These are phyloP conservation scores for Cichlasoma orientale DNA, from an alignment of 2,797 vertebrate species.

Conservation along the genomic window DNA sequence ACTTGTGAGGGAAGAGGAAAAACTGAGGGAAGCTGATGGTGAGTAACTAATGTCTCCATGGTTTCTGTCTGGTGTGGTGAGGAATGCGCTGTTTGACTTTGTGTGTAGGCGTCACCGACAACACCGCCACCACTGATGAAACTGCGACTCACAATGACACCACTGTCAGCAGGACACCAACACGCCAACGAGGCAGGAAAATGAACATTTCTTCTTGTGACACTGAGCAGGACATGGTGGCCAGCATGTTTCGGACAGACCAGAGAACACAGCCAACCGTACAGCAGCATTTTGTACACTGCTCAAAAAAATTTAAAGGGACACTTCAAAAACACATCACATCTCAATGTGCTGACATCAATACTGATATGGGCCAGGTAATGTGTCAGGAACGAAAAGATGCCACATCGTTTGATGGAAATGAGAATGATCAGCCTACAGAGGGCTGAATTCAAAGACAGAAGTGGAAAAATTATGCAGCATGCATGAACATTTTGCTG, in stretches of 20 bases:
- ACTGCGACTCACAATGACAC: background rate
- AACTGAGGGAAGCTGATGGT: background rate
- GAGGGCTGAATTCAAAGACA: too few species aligned
- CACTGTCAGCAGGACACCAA: background rate
- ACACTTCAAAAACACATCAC: too few species aligned
- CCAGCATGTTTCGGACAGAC: too few species aligned
- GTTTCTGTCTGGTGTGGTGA: background rate
- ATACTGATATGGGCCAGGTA: too few species aligned
- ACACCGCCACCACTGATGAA: background rate
- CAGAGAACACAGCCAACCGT: background rate
- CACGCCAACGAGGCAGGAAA: background rate
- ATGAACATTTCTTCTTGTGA: background rate
- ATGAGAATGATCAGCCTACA: too few species aligned
- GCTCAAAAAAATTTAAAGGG: too few species aligned
- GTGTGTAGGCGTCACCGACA: background rate
- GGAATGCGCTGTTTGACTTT: background rate
- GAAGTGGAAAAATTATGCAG: too few species aligned
- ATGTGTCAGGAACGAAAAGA: too few species aligned
- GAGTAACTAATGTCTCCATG: background rate
- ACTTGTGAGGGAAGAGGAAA: background rate
- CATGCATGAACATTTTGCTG: too few species aligned
- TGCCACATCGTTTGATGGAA: too few species aligned
- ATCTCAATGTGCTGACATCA: too few species aligned
- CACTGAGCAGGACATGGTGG: background rate
- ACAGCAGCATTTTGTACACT: too few species aligned